phyloP scores from a whole-genome alignment of 2,888 invertebrate genomes.

The Eristalis pertinax region DNA sequence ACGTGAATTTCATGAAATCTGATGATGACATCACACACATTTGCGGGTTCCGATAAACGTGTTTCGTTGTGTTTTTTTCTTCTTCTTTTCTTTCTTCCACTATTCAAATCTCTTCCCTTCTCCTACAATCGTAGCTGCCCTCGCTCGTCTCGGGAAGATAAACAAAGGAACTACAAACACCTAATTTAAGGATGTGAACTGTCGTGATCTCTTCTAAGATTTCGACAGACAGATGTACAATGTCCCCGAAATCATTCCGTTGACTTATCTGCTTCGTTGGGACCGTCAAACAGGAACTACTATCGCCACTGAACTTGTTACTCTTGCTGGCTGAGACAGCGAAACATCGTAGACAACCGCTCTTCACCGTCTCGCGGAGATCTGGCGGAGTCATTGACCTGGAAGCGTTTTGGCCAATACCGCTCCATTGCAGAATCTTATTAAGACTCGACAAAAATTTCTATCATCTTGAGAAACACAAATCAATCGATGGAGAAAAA shows the following conservation, averaged over 20 bases:
- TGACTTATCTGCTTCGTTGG: not conserved
- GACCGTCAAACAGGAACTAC: not conserved
- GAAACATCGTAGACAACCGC: not conserved
- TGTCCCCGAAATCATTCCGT: constrained; percentile 8
- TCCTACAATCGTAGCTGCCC: not conserved
- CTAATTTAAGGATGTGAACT: not conserved
- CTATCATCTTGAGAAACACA: constrained; percentile 64
- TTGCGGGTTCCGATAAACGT: constrained; percentile 52
- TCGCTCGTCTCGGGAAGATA: not conserved
- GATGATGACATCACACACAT: constrained; percentile 71
- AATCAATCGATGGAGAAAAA: constrained; percentile 57
- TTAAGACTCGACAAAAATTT: constrained; percentile 57
- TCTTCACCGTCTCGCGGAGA: constrained; percentile 16
- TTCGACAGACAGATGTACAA: constrained; percentile 4
- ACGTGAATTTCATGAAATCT: constrained; percentile 68
- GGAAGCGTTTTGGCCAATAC: constrained; percentile 56
- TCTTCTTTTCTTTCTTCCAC: not conserved
- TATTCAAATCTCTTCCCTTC: not conserved
- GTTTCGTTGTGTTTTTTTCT: constrained; percentile 29
- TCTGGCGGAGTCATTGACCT: constrained; percentile 48
- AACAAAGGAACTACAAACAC: constrained; percentile 47
- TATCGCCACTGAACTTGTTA: constrained; percentile 8
- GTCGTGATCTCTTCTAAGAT: not conserved
- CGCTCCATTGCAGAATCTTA: constrained; percentile 64
- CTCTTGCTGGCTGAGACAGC: constrained; percentile 9